These are phyloP conservation scores for Tolypeutes matacus DNA, from an alignment of 2,797 vertebrate species.

Conservation along the genomic window DNA sequence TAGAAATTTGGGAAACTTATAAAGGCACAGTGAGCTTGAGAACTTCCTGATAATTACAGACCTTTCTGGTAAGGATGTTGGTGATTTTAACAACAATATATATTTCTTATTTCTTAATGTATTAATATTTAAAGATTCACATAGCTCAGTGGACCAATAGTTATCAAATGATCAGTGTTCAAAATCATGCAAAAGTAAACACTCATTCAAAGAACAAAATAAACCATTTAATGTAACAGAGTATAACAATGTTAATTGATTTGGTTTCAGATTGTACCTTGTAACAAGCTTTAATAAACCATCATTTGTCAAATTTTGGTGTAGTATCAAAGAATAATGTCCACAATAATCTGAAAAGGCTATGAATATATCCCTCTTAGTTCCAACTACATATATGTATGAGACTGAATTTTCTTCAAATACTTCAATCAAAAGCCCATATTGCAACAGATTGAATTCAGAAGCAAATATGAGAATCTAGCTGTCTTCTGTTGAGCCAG, in stretches of 20 bases:
- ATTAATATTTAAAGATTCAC: background rate
- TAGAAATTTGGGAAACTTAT: background rate
- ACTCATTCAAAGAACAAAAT: background rate
- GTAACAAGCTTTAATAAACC: background rate
- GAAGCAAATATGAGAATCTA: background rate
- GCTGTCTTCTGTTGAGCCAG: background rate
- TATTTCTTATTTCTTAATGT: slow-evolving; percentile 5
- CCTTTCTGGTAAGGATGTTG: background rate
- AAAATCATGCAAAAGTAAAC: background rate
- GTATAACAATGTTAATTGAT: background rate
- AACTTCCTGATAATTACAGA: background rate
- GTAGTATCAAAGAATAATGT: background rate
- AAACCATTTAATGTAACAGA: background rate
- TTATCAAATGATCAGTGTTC: slow-evolving; percentile 7
- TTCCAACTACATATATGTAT: background rate
- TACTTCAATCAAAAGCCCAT: background rate
- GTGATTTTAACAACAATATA: background rate
- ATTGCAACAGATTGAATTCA: background rate
- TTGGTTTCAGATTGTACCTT: background rate
- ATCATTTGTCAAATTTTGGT: background rate
- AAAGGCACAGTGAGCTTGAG: background rate
- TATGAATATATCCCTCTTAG: background rate
- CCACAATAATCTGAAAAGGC: background rate
- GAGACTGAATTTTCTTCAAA: background rate
- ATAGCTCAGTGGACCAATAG: background rate